Conservation (phyloP, 2,888 invertebrate species). For the Yponomeuta evonymella region DNA sequence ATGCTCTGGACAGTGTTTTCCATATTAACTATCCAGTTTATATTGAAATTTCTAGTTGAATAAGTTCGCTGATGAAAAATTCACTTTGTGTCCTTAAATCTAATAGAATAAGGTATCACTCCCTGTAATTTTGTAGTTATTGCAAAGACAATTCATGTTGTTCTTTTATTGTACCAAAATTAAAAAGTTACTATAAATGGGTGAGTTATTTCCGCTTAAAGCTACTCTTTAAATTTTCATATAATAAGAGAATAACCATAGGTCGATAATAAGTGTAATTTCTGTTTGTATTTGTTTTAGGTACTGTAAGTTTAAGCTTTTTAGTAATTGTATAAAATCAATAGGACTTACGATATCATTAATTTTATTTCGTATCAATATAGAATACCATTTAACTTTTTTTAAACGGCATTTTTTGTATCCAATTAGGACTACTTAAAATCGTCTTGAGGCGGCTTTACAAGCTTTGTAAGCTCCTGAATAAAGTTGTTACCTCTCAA, state of each 20-base stretch:
- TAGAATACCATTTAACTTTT: background rate
- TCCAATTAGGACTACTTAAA: background rate
- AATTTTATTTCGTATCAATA: background rate
- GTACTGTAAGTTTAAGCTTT: too few relatives aligned
- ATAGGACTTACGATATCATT: too few relatives aligned
- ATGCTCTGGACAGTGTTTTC: conserved; percentile 13
- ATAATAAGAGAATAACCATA: too few relatives aligned
- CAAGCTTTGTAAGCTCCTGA: background rate
- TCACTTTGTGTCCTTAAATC: background rate
- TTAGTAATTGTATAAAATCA: too few relatives aligned
- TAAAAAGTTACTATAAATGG: too few relatives aligned
- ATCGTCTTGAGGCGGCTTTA: background rate
- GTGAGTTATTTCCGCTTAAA: too few relatives aligned
- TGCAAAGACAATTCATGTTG: too few relatives aligned
- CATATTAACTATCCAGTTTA: background rate
- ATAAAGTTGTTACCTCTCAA: conserved; percentile 43
- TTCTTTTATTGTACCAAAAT: too few relatives aligned
- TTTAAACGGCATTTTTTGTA: background rate
- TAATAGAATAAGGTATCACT: background rate
- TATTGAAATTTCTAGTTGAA: conserved; percentile 2
- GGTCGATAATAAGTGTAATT: too few relatives aligned
- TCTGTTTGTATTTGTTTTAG: too few relatives aligned
- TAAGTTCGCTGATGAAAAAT: background rate
- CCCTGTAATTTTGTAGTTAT: too few relatives aligned
- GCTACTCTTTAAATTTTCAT: too few relatives aligned